Evolutionary conservation across 2,888 invertebrate species (phyloP).

Genomic region (Ochlodes sylvanus): DNA sequence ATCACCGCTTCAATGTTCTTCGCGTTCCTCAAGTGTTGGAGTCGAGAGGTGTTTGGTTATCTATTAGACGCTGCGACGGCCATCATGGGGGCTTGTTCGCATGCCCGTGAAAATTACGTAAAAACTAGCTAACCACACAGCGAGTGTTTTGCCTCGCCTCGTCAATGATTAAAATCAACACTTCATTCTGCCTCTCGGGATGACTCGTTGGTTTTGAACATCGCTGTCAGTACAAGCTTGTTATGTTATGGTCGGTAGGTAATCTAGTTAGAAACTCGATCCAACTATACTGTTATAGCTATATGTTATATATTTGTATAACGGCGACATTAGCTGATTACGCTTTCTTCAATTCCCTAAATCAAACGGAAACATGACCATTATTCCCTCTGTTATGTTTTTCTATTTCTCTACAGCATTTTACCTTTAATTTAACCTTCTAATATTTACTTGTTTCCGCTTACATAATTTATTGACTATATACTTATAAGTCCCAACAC

Average conservation of each 20-base stretch:
- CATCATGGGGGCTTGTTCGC: slow-evolving; percentile 23
- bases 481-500: too few relatives aligned
- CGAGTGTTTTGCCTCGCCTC: slow-evolving; percentile 20
- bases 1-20: not conserved
- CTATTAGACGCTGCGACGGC: slow-evolving; percentile 24
- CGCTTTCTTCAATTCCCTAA: too few relatives aligned
- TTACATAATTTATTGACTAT: not conserved
- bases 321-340: too few relatives aligned
- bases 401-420: not conserved
- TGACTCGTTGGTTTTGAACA: slow-evolving; percentile 22
- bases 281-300: too few relatives aligned
- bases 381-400: too few relatives aligned
- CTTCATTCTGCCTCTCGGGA: not conserved
- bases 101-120: slow-evolving; percentile 21
- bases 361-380: too few relatives aligned
- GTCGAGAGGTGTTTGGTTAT: slow-evolving; percentile 14
- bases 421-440: not conserved
- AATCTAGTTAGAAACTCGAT: too few relatives aligned
- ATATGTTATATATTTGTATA: too few relatives aligned
- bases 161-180: slow-evolving; percentile 29
- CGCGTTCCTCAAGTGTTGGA: slow-evolving; percentile 1
- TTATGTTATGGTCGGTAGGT: too few relatives aligned
- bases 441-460: not conserved
- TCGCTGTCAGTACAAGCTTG: not conserved
- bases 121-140: slow-evolving; percentile 25